Conservation (phyloP, 1,140 invertebrate species). For the Tyrophagus putrescentiae region DNA sequence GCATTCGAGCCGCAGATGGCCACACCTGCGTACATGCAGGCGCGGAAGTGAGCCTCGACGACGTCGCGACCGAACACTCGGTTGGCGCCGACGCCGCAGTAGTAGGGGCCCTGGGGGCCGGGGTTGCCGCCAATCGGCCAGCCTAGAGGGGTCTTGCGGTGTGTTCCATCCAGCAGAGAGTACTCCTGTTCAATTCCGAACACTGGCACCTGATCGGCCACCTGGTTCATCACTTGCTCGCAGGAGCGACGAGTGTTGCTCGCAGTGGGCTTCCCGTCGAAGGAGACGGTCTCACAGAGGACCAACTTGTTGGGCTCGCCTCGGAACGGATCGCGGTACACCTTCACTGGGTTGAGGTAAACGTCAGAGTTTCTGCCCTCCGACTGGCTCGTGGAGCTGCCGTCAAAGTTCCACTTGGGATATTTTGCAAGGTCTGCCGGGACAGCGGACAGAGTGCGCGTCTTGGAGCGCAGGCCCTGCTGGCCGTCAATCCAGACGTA, state of each 20-base stretch:
- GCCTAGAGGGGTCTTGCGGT: slow-evolving; percentile 69
- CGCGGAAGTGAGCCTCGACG: slow-evolving; percentile 67
- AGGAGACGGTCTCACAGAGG: slow-evolving; percentile 63
- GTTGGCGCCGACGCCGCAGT: slow-evolving; percentile 86
- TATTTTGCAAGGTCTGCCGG: slow-evolving; percentile 44
- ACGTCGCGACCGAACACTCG: slow-evolving; percentile 85
- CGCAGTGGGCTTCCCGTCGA: slow-evolving; percentile 52
- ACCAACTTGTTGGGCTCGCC: slow-evolving; percentile 71
- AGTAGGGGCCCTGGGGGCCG: slow-evolving; percentile 80
- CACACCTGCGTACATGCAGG: slow-evolving; percentile 75
- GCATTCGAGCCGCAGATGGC: slow-evolving; percentile 78
- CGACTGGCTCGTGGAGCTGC: slow-evolving; percentile 49
- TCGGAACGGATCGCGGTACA: slow-evolving; percentile 83
- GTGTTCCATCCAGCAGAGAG: slow-evolving; percentile 50
- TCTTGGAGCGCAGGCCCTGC: slow-evolving; percentile 70
- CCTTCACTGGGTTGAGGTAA: slow-evolving; percentile 65
- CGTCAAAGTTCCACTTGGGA: slow-evolving; percentile 89
- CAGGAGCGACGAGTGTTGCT: slow-evolving; percentile 29
- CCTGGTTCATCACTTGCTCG: slow-evolving; percentile 35
- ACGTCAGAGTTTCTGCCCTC: slow-evolving; percentile 58
- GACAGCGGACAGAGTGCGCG: slow-evolving; percentile 45
- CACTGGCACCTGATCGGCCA: slow-evolving; percentile 64
- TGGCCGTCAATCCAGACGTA: slow-evolving; percentile 94
- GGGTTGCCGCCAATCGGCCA: slow-evolving; percentile 90
- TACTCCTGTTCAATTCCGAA: slow-evolving; percentile 92